Conservation (phyloP, 1,140 invertebrate species). For the Matsumurasca onukii region DNA sequence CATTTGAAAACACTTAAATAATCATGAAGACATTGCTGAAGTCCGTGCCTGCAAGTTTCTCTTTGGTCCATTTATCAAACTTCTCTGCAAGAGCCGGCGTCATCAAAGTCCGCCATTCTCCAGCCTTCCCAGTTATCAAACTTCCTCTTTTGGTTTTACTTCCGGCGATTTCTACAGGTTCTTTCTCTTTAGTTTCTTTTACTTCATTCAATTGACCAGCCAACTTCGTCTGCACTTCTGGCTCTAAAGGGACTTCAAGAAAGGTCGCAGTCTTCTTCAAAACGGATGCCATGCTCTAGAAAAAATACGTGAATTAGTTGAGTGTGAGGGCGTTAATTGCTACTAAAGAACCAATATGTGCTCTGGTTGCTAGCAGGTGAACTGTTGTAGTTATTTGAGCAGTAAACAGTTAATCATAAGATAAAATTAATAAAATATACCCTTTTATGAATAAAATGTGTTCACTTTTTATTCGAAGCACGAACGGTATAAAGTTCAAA, state of each 20-base stretch:
- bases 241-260: slow-evolving; percentile 63
- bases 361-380: too few species aligned
- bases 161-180: too few species aligned
- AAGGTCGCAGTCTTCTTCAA: slow-evolving; percentile 71
- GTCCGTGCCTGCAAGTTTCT: slow-evolving; percentile 48
- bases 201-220: slow-evolving; percentile 74
- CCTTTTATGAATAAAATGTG: too few species aligned
- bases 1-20: too few species aligned
- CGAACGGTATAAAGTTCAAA: too few species aligned
- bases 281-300: slow-evolving; percentile 56
- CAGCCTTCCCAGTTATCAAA: slow-evolving; percentile 54
- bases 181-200: slow-evolving; percentile 47
- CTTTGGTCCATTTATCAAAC: slow-evolving; percentile 58
- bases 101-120: slow-evolving; percentile 48
- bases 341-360: too few species aligned
- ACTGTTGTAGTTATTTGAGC: too few species aligned
- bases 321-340: too few species aligned
- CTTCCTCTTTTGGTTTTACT: slow-evolving; percentile 37
- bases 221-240: slow-evolving; percentile 63
- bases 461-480: too few species aligned
- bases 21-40: slow-evolving; percentile 29
- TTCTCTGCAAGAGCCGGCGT: slow-evolving; percentile 50
- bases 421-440: too few species aligned
- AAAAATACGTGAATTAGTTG: neutral
- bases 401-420: too few species aligned